Evolutionary conservation across 2,113 vertebrate species (phyloP).

Genomic region (Lates calcarifer): DNA sequence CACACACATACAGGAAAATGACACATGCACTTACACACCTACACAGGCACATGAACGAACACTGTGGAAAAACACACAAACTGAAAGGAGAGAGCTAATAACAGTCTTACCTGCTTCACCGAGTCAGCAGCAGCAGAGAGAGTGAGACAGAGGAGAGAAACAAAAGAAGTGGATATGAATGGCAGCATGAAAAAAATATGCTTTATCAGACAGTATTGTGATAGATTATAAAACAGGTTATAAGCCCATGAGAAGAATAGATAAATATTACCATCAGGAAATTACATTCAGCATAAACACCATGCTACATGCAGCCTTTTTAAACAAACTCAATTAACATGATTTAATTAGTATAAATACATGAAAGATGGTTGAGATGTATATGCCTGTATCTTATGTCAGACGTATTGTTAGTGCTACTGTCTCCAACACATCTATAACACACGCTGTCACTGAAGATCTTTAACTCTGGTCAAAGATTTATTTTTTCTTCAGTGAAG

Average conservation of each 20-base stretch:
- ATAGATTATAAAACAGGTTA: conserved; percentile 19
- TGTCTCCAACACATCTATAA: conserved; percentile 1
- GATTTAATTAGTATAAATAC: conserved; percentile 52
- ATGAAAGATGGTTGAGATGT: conserved; percentile 19
- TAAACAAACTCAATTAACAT: conserved; percentile 30
- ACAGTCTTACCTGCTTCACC: conserved; percentile 75
- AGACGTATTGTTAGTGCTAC: conserved; percentile 3
- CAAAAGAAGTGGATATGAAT: conserved; percentile 49
- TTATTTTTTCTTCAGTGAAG: neutral
- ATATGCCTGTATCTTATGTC: conserved; percentile 25
- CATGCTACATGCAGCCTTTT: neutral
- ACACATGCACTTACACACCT: conserved; percentile 10
- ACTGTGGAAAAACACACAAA: conserved; percentile 38
- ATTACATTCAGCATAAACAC: conserved; percentile 19
- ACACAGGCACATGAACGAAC: conserved; percentile 1
- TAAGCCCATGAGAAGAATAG: neutral
- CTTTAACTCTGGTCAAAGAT: neutral
- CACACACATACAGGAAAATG: conserved; percentile 16
- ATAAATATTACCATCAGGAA: conserved; percentile 31
- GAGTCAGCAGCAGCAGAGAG: conserved; percentile 63
- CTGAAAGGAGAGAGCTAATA: conserved; percentile 60
- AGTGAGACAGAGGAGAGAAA: conserved; percentile 42
- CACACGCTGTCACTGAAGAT: neutral
- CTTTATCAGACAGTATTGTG: conserved; percentile 26
- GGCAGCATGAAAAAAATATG: conserved; percentile 3